Base-by-base conservation (phyloP, 2,113 vertebrate genomes). In the Phocoena phocoena region DNA sequence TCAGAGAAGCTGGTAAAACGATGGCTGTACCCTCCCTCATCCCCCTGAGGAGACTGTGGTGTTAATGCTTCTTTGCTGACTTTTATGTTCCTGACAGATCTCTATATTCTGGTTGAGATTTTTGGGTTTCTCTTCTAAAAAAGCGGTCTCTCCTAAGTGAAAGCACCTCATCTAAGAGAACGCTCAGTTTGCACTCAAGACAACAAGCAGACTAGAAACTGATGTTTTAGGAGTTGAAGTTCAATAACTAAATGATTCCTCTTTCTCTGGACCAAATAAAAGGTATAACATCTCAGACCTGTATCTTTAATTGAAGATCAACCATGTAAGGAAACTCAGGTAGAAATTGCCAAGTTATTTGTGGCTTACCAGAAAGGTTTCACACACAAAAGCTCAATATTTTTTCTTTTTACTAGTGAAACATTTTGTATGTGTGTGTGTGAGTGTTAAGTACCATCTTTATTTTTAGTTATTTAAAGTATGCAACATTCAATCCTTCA, bases 351-450 rank as follows among this genome's bases (percentile, higher is more conserved):
- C 23, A 81, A 90, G 12, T 76, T 80, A 82, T 68, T 65, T 90
- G 26, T 91, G 77, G 36, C 65, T 91, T 74, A 62, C 50, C 44
- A 70, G 53, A 97, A 93, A 89, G 38, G 28, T n/a, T 91, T 96
- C 36, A 77, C 20, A 65, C 3, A 21, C 63, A 74, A 92, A 81
- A 33, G 3, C 18, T 50, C 21, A 58, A 65, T 73, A 60, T 33
- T 87, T 86, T 44, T 87, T 67, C 38, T 82, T 92, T 76, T 86
- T 13, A 60, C n/a, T 67, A 41, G 47, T 41, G 67, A 79, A 82
- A 88, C 5, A 15, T 28, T n/a, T 18, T 90, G 9, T 90, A 17
- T 92, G 31, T 83, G 8, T 84, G n/a, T 73, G 4, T 81, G 17
- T 38, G 26, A 18, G 50, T 77, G 71, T 74, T 76, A 87, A 14